phyloP scores from a whole-genome alignment of 1,140 invertebrate genomes.

The Mactra quadrangularis region DNA sequence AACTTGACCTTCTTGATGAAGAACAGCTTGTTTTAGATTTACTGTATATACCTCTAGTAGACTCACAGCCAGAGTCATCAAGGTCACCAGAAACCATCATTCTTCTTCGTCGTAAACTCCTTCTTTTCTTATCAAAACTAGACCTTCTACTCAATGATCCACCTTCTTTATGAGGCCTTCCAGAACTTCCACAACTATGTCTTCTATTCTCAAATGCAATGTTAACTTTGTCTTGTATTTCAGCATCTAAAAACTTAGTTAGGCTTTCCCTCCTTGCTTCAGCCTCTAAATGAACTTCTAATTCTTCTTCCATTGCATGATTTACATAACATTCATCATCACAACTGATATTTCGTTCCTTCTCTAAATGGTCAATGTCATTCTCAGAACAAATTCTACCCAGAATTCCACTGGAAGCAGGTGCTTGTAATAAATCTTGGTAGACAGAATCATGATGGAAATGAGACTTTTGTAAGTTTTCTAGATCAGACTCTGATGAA shows the following conservation, averaged over 20 bases:
- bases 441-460: neutral
- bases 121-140: neutral
- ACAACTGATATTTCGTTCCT: slow-evolving; percentile 8
- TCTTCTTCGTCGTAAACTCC: no score
- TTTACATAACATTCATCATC: neutral
- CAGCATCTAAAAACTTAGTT: neutral
- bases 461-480: neutral
- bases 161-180: neutral
- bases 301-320: slow-evolving; percentile 21
- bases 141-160: neutral
- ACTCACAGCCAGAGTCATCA: no score
- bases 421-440: neutral
- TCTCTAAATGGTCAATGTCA: slow-evolving; percentile 30
- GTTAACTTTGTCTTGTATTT: no score
- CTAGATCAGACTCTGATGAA: slow-evolving; percentile 44
- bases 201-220: neutral
- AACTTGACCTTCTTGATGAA: neutral
- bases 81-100: no score
- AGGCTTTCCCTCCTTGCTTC: slow-evolving; percentile 31
- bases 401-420: neutral
- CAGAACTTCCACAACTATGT: neutral
- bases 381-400: slow-evolving; percentile 33
- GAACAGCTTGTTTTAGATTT: neutral
- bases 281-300: slow-evolving; percentile 19
- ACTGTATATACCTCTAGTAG: no score